phyloP scores from a whole-genome alignment of 2,113 vertebrate genomes.

The Rhinichthys klamathensis region DNA sequence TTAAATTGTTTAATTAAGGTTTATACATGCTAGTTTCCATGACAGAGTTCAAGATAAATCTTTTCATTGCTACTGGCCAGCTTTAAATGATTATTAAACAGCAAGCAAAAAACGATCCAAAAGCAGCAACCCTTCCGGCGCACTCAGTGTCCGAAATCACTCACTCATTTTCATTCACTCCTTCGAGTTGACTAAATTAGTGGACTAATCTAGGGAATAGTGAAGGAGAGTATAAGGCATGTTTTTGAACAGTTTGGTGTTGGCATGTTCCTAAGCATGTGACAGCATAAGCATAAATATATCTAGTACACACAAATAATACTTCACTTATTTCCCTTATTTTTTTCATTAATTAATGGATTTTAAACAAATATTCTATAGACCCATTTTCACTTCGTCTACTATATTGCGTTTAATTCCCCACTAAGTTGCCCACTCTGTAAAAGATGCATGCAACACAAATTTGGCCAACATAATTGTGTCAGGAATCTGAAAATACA shows the following conservation, averaged over 20 bases:
- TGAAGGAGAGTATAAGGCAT: too few species aligned
- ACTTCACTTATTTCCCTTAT: not conserved
- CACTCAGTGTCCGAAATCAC: too few species aligned
- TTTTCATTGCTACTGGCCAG: too few species aligned
- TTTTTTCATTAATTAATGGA: not conserved
- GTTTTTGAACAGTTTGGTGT: not conserved
- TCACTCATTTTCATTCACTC: too few species aligned
- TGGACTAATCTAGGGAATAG: too few species aligned
- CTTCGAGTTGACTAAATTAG: too few species aligned
- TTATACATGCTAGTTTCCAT: too few species aligned
- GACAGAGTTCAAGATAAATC: too few species aligned
- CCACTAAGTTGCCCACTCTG: not conserved
- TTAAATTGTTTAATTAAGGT: too few species aligned
- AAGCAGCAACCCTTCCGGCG: too few species aligned
- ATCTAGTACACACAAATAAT: not conserved
- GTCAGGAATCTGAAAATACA: not conserved
- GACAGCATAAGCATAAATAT: not conserved
- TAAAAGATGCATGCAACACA: not conserved
- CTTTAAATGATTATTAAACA: too few species aligned
- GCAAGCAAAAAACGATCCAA: too few species aligned
- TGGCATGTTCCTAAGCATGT: not conserved
- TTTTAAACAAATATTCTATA: not conserved
- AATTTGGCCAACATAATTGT: not conserved
- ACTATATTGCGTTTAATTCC: not conserved
- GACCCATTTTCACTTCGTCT: not conserved